Conservation (phyloP, 2,888 invertebrate species). For the Tipula unca region DNA sequence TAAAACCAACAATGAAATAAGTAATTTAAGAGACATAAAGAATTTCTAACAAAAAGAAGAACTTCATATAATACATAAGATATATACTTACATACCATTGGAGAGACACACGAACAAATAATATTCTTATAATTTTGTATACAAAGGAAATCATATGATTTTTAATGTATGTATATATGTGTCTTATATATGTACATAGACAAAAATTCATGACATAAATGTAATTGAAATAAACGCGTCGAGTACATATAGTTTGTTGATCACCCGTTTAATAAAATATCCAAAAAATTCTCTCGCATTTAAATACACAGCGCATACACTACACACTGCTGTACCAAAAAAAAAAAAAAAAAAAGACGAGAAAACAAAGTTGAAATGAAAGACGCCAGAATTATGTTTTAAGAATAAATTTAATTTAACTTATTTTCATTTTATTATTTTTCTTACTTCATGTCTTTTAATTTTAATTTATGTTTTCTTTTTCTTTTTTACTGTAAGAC, state of each 20-base stretch:
- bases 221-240: background rate
- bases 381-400: conserved; percentile 3
- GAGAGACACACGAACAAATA: background rate
- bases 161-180: background rate
- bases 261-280: background rate
- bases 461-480: conserved; percentile 1
- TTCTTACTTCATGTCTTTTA: background rate
- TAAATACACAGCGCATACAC: background rate
- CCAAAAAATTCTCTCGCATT: background rate
- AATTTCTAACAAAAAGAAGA: background rate
- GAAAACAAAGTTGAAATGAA: background rate
- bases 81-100: background rate
- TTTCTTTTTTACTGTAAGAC: background rate
- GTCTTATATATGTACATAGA: background rate
- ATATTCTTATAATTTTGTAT: background rate
- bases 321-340: background rate
- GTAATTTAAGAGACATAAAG: background rate
- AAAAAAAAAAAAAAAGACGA: background rate
- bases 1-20: background rate
- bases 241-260: background rate
- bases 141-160: background rate
- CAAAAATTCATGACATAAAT: background rate
- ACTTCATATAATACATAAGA: background rate
- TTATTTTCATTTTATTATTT: background rate
- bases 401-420: conserved; percentile 4